Evolutionary conservation across 2,888 invertebrate genomes (phyloP).

Genomic region (Ophion obscuratus): DNA sequence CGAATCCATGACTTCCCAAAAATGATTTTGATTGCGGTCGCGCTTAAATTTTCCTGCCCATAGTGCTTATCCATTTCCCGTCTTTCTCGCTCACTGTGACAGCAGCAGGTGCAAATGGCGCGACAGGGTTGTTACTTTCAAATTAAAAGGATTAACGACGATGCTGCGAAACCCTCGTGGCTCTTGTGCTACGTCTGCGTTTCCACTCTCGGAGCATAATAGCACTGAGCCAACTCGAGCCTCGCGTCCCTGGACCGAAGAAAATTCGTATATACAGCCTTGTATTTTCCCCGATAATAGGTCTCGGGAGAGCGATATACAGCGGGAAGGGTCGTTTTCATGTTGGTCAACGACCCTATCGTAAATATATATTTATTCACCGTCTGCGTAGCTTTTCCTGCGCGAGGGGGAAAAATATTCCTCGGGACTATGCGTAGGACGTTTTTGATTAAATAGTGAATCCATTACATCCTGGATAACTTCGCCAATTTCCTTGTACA

Average conservation of each 20-base stretch:
- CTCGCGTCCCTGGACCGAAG: constrained; percentile 21
- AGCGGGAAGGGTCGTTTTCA: constrained; percentile 55
- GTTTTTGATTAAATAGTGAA: background rate
- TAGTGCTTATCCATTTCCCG: constrained; percentile 11
- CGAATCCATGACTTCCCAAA: background rate
- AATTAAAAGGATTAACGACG: constrained; percentile 80
- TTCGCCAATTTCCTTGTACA: background rate
- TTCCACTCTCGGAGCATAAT: constrained; percentile 9
- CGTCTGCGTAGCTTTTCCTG: constrained; percentile 14
- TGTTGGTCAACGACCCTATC: constrained; percentile 60
- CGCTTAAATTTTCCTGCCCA: constrained; percentile 50
- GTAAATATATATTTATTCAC: constrained; percentile 55
- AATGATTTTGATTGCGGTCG: background rate
- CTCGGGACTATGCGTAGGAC: constrained; percentile 1
- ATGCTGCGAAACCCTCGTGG: constrained; percentile 62
- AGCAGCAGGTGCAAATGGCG: constrained; percentile 77
- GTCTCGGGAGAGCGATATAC: constrained; percentile 73
- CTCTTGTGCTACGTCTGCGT: constrained; percentile 17
- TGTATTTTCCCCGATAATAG: constrained; percentile 75
- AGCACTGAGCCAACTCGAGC: constrained; percentile 26
- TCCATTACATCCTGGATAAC: background rate
- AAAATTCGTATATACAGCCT: constrained; percentile 55
- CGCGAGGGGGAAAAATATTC: constrained; percentile 1
- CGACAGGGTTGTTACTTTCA: constrained; percentile 78
- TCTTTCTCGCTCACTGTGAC: constrained; percentile 52